phyloP scores from a whole-genome alignment of 1,140 invertebrate species.

The Aphaenogaster rudis region DNA sequence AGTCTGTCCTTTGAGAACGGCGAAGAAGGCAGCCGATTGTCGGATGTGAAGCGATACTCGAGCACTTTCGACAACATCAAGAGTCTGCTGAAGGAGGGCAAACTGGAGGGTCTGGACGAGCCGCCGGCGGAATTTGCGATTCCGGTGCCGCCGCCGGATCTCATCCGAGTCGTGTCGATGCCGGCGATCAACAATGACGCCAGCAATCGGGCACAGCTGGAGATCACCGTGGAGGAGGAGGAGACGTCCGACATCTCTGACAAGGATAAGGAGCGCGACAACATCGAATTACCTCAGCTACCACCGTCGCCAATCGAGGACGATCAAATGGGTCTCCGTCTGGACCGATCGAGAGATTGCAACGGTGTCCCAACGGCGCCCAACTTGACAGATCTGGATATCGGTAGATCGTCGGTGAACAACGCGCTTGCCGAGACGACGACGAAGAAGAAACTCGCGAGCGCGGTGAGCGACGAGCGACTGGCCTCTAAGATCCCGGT shows the following conservation, averaged over 20 bases:
- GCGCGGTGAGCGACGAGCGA: conserved; percentile 57
- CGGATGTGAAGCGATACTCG: conserved; percentile 90
- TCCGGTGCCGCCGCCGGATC: conserved; percentile 88
- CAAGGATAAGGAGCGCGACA: conserved; percentile 79
- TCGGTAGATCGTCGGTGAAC: conserved; percentile 62
- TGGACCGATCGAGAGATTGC: conserved; percentile 69
- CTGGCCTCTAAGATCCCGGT: conserved; percentile 83
- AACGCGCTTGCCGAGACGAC: conserved; percentile 64
- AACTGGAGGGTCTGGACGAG: conserved; percentile 87
- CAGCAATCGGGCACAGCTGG: conserved; percentile 74
- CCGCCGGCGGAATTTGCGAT: conserved; percentile 87
- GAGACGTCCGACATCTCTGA: conserved; percentile 78
- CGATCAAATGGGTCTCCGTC: conserved; percentile 33
- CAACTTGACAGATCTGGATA: not conserved
- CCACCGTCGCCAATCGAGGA: conserved; percentile 57
- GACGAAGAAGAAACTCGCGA: conserved; percentile 13
- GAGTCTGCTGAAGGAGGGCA: conserved; percentile 89
- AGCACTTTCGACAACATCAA: conserved; percentile 94
- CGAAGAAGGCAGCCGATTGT: conserved; percentile 86
- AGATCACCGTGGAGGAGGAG: conserved; percentile 81
- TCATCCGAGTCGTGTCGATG: conserved; percentile 90
- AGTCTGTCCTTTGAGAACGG: conserved; percentile 84
- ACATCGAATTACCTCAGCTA: conserved; percentile 50
- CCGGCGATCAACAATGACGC: conserved; percentile 88
- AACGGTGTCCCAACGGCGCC: conserved; percentile 72